phyloP scores from a whole-genome alignment of 2,888 invertebrate genomes.

The Trissolcus japonicus region DNA sequence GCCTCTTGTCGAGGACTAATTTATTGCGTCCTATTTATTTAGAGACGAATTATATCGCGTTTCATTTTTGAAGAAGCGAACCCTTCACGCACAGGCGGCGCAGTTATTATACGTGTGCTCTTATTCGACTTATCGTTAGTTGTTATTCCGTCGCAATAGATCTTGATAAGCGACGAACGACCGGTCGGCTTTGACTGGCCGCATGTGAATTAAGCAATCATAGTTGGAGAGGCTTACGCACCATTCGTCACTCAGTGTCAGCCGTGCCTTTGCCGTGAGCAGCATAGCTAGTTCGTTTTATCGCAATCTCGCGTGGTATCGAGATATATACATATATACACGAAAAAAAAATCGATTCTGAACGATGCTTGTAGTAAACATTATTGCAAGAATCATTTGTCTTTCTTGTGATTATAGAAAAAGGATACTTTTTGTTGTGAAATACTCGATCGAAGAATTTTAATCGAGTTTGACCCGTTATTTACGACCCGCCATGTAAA shows the following conservation, averaged over 20 bases:
- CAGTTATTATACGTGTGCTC: conserved; percentile 46
- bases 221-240: conserved; percentile 63
- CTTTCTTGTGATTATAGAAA: conserved; percentile 46
- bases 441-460: conserved; percentile 43
- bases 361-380: conserved; percentile 51
- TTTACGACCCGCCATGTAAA: conserved; percentile 35
- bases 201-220: conserved; percentile 72
- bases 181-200: conserved; percentile 65
- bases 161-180: conserved; percentile 68
- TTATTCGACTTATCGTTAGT: conserved; percentile 63
- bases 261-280: conserved; percentile 64
- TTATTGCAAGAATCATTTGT: conserved; percentile 54
- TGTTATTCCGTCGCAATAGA: conserved; percentile 69
- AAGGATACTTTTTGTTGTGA: conserved; percentile 46
- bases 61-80: conserved; percentile 41
- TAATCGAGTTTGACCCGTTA: conserved; percentile 35
- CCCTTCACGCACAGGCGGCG: conserved; percentile 50
- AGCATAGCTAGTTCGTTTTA: conserved; percentile 62
- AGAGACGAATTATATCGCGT: conserved; percentile 47
- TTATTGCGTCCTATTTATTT: conserved; percentile 52
- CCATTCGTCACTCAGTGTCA: conserved; percentile 71
- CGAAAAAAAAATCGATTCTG: conserved; percentile 49
- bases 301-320: conserved; percentile 62
- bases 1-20: conserved; percentile 47
- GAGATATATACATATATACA: conserved; percentile 53